These are phyloP conservation scores for Ormyrus pomaceus DNA, from an alignment of 2,888 invertebrate genomes.

Conservation along the genomic window DNA sequence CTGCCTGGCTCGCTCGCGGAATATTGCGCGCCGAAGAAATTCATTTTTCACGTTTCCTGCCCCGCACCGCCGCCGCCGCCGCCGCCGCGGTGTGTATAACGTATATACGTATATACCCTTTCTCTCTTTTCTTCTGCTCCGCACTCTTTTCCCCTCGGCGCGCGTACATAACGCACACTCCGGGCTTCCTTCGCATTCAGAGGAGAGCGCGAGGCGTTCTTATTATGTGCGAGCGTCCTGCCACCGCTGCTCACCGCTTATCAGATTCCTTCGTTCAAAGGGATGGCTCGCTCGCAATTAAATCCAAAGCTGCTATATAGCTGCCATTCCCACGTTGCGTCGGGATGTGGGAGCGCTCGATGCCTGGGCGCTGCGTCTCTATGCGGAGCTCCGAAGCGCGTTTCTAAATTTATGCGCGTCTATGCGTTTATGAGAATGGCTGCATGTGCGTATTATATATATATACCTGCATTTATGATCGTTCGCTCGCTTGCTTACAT, in stretches of 20 bases:
- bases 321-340: constrained; percentile 29
- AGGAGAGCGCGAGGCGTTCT: background rate
- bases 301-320: constrained; percentile 5
- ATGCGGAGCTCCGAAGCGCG: background rate
- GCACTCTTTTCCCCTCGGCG: background rate
- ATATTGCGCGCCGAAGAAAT: constrained; percentile 56
- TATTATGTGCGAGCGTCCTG: constrained; percentile 19
- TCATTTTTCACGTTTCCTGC: constrained; percentile 54
- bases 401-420: background rate
- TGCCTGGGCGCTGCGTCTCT: background rate
- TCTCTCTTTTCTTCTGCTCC: constrained; percentile 26
- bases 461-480: too few relatives aligned
- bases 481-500: too few relatives aligned
- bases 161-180: background rate
- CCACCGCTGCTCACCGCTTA: constrained; percentile 14
- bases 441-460: too few relatives aligned
- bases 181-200: background rate
- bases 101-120: constrained; percentile 4
- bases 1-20: constrained; percentile 32
- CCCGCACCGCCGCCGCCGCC: background rate
- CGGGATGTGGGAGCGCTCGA: constrained; percentile 1
- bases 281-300: constrained; percentile 27
- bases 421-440: too few relatives aligned
- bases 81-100: background rate
- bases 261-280: constrained; percentile 40